These are phyloP conservation scores for Meleagris gallopavo DNA, from an alignment of 2,113 vertebrate genomes.

Conservation along the genomic window DNA sequence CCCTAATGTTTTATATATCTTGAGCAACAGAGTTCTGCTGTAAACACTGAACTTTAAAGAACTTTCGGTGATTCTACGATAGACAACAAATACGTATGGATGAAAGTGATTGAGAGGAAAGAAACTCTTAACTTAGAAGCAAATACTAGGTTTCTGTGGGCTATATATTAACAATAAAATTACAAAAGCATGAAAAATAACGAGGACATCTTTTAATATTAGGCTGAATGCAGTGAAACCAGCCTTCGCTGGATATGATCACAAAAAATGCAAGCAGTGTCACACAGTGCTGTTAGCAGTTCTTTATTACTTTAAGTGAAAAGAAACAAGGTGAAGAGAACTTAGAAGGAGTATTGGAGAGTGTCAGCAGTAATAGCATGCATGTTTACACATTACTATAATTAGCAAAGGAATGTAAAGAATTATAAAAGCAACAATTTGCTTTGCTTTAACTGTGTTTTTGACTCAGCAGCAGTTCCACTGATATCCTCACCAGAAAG, in stretches of 20 bases:
- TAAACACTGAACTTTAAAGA: neutral
- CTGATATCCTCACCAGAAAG: neutral
- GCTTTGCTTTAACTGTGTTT: neutral
- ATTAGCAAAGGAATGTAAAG: slow-evolving; percentile 46
- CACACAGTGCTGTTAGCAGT: neutral
- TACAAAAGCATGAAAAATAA: neutral
- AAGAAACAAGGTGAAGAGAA: slow-evolving; percentile 29
- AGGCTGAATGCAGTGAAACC: neutral
- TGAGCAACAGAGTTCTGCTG: neutral
- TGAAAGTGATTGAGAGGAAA: neutral
- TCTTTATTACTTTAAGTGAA: neutral
- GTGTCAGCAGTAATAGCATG: neutral
- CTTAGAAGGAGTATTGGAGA: neutral
- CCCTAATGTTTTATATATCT: neutral
- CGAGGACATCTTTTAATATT: neutral
- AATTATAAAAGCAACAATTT: slow-evolving; percentile 2
- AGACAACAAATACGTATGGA: neutral
- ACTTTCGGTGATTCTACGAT: neutral
- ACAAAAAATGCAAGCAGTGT: neutral
- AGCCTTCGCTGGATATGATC: neutral
- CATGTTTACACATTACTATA: neutral
- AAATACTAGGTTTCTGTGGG: neutral
- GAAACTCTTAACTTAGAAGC: neutral
- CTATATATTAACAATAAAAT: neutral
- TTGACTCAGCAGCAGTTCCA: neutral